Percentiles rank a stretch among this genome's conserved stretches.
phyloP scores from a whole-genome alignment of 2,113 vertebrate species.

The Scomber scombrus region DNA sequence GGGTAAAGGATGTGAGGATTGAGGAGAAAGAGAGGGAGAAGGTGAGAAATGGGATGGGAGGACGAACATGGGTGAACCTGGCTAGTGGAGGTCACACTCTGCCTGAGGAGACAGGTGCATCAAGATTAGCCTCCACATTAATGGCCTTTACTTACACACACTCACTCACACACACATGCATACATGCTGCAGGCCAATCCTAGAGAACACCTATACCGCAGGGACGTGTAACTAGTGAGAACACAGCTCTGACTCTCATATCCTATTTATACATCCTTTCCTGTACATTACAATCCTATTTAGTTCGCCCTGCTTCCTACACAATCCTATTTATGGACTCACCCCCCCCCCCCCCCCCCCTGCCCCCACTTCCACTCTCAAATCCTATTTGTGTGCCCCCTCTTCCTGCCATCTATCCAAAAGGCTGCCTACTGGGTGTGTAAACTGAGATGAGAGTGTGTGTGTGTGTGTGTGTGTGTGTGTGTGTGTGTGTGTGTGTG shows the following conservation, averaged over 20 bases:
- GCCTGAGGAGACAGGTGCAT: constrained; percentile 82
- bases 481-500: constrained; percentile 41
- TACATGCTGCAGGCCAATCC: constrained; percentile 43
- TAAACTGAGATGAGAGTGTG: constrained; percentile 49
- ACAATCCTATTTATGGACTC: constrained; percentile 82
- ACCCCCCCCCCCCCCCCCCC: constrained; percentile 48
- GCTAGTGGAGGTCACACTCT: constrained; percentile 81
- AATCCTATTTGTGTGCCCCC: constrained; percentile 81
- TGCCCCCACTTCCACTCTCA: constrained; percentile 54
- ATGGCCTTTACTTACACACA: constrained; percentile 77
- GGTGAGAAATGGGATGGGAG: constrained; percentile 59
- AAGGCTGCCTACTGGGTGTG: constrained; percentile 71
- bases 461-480: constrained; percentile 24
- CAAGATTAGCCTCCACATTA: constrained; percentile 83
- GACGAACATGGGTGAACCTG: constrained; percentile 81
- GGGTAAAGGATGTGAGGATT: constrained; percentile 33
- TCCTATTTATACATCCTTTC: constrained; percentile 83
- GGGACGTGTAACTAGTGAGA: constrained; percentile 78
- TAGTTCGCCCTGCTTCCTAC: constrained; percentile 78
- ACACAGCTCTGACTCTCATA: constrained; percentile 81
- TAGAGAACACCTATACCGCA: constrained; percentile 68
- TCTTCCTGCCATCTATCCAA: constrained; percentile 79
- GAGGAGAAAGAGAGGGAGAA: constrained; percentile 20
- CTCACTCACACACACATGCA: constrained; percentile 32
- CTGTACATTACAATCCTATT: constrained; percentile 85